Base-by-base conservation (phyloP, 2,797 vertebrate species). In the Melanotaenia maccullochi region DNA sequence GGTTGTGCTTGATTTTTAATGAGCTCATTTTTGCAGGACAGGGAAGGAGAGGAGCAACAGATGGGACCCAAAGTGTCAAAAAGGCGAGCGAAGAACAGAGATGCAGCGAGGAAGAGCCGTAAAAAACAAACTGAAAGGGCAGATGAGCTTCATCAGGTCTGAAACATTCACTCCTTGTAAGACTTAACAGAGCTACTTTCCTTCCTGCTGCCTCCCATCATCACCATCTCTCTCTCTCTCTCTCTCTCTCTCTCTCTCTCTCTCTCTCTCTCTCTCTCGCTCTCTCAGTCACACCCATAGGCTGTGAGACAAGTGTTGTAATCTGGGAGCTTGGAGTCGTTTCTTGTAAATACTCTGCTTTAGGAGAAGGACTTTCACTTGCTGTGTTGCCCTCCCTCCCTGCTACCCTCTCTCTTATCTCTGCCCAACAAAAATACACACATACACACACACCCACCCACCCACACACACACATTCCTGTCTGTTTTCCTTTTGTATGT, bases 121-220 rank as follows among this genome's bases (percentile, higher is more conserved):
- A 94, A 68, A 67, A 96, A 94, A 44, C 95, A 96, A 66, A 97
- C 94, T 0, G 86, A 96, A 75, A 92, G 89, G 66, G 96, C 96
- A 0, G 96, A 97, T 0, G 68, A 89, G 3, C 92, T 97, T 49
- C 96, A 97, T 42, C 91, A 96, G 95, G 96, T 97, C 36, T 3
- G 62, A 44, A 49, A 49, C 3, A 0, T n/a, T 57, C 18, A 6
- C 12, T 60, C 20, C 18, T 13, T n/a, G 2, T 24, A 24, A 24
- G 38, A 32, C 3, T 12, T 9, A n/a, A 12, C 9, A 35, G 33
- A 38, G 7, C 9, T 22, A 33, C 36, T 33, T 63, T 6, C 6
- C 12, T 25, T 42, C 13, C 18, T 13, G 22, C 16, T 47, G 20
- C n/a, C 38, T 65, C 36, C 9, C 11, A 35, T n/a, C 11, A 7